Conservation (phyloP, 2,888 invertebrate species). For the Hedychridium roseum region DNA sequence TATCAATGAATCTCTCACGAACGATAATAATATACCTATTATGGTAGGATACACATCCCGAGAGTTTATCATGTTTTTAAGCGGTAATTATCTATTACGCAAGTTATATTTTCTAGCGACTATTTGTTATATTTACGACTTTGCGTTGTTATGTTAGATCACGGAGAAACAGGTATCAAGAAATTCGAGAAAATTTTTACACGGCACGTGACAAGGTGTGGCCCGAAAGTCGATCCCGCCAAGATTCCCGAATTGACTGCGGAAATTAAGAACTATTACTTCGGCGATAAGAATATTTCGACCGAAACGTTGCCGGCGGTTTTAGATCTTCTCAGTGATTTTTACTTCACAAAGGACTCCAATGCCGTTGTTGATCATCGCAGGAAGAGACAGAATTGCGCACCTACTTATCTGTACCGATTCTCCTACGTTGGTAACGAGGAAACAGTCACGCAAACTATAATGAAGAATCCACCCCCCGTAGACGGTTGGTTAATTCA, state of each 20-base stretch:
- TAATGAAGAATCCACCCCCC: background rate
- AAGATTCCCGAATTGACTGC: constrained; percentile 44
- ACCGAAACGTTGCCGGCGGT: constrained; percentile 62
- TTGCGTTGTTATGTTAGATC: too few relatives aligned
- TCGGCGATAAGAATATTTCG: constrained; percentile 58
- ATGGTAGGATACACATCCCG: constrained; percentile 64
- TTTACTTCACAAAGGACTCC: constrained; percentile 63
- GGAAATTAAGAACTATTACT: constrained; percentile 64
- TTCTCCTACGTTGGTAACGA: constrained; percentile 64
- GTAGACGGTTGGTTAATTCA: too few relatives aligned
- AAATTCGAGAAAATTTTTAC: constrained; percentile 49
- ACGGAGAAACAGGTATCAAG: constrained; percentile 22
- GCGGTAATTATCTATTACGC: constrained; percentile 17
- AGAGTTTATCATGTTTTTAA: constrained; percentile 25
- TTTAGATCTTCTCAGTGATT: constrained; percentile 66
- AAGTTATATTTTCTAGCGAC: too few relatives aligned
- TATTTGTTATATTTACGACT: too few relatives aligned
- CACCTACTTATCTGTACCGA: constrained; percentile 68
- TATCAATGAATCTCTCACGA: constrained; percentile 45
- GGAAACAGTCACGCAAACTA: constrained; percentile 4
- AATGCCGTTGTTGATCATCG: constrained; percentile 59
- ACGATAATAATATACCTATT: constrained; percentile 63
- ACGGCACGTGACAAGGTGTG: constrained; percentile 57
- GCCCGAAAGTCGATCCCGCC: constrained; percentile 48
- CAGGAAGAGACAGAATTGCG: constrained; percentile 53